Evolutionary conservation across 2,888 invertebrate genomes (phyloP).

Genomic region (Coecobrya sp.): DNA sequence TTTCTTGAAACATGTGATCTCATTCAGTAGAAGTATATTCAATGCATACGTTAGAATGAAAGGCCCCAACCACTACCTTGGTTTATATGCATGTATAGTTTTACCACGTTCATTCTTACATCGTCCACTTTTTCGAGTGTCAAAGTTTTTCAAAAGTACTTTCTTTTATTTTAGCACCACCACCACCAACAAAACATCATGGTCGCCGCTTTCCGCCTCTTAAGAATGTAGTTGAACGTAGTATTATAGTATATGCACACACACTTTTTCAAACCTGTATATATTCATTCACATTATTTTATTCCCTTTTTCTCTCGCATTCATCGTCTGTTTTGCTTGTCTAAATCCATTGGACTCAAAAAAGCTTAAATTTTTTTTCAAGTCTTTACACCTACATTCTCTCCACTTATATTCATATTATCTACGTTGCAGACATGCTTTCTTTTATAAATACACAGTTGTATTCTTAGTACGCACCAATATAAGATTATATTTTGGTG

Average conservation of each 20-base stretch:
- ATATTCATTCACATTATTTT: conserved; percentile 70
- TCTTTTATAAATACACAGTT: not conserved
- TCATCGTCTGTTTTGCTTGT: conserved; percentile 47
- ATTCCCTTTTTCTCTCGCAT: conserved; percentile 34
- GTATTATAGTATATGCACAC: not conserved
- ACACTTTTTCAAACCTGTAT: not conserved
- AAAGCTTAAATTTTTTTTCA: conserved; percentile 70
- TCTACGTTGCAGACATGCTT: not conserved
- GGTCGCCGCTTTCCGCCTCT: conserved; percentile 24
- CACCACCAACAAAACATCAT: conserved; percentile 36
- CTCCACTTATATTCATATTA: conserved; percentile 54
- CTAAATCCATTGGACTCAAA: conserved; percentile 73
- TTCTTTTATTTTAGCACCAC: conserved; percentile 71
- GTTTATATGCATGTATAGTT: not conserved
- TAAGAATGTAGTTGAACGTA: conserved; percentile 17
- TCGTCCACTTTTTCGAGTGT: conserved; percentile 75
- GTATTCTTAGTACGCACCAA: not conserved
- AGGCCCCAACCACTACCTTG: too few species aligned
- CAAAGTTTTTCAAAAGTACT: conserved; percentile 74
- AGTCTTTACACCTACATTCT: conserved; percentile 59
- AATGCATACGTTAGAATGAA: too few species aligned
- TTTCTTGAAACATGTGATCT: conserved; percentile 3
- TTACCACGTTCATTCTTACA: not conserved
- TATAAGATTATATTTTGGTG: not conserved
- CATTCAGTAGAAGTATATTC: not conserved